These are phyloP conservation scores for Catocala nupta DNA, from an alignment of 2,888 invertebrate genomes.

Conservation along the genomic window DNA sequence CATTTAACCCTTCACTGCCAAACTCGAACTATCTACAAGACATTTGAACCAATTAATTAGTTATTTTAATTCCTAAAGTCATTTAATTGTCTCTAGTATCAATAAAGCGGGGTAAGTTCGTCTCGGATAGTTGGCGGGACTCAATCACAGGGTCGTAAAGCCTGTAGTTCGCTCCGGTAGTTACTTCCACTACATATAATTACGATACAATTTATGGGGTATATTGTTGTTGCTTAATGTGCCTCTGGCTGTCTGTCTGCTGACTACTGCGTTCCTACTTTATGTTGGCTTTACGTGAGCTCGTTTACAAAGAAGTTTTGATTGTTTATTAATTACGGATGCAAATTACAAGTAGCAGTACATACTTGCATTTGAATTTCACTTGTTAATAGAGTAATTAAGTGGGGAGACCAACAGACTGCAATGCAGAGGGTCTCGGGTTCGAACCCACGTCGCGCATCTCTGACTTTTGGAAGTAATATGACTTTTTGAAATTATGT, in stretches of 20 bases:
- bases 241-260: slow-evolving; percentile 27
- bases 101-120: slow-evolving; percentile 53
- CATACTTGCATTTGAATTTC: no score
- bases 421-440: no score
- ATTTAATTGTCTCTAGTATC: slow-evolving; percentile 48
- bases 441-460: no score
- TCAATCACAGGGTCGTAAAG: slow-evolving; percentile 76
- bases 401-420: no score
- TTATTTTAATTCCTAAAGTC: slow-evolving; percentile 45
- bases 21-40: slow-evolving; percentile 37
- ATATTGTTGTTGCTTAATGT: slow-evolving; percentile 29
- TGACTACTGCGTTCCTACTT: slow-evolving; percentile 25
- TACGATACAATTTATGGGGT: slow-evolving; percentile 80
- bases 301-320: slow-evolving; percentile 1
- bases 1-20: slow-evolving; percentile 27
- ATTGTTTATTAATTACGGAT: neutral
- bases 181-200: slow-evolving; percentile 87
- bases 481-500: no score
- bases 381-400: no score
- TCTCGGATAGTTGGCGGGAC: slow-evolving; percentile 56
- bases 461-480: no score
- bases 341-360: no score
- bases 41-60: slow-evolving; percentile 50
- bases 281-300: slow-evolving; percentile 23
- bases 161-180: slow-evolving; percentile 65